Percentiles rank a stretch among this genome's conserved stretches.
Evolutionary conservation across 2,797 vertebrate species (phyloP).

Genomic region (Delichon dasypus): DNA sequence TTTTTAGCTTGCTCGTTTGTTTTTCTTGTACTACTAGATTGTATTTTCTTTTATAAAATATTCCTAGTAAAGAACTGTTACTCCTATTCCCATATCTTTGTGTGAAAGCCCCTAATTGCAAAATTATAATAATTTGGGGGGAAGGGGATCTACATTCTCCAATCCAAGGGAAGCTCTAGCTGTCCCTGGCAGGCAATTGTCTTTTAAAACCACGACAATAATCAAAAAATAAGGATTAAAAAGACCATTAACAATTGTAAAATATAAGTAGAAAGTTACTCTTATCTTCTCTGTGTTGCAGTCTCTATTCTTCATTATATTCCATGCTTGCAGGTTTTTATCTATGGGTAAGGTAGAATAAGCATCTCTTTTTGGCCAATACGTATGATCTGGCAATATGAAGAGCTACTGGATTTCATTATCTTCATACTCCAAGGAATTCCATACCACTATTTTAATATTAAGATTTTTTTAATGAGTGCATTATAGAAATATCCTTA

Average conservation of each 20-base stretch:
- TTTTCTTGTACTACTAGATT: too few species aligned
- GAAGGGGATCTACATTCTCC: too few species aligned
- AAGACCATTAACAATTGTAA: background rate
- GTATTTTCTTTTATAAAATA: too few species aligned
- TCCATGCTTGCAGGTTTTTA: background rate
- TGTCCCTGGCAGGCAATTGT: too few species aligned
- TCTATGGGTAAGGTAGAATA: background rate
- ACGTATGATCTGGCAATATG: background rate
- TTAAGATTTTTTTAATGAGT: background rate
- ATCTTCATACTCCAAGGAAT: background rate
- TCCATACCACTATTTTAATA: background rate
- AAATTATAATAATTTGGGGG: too few species aligned
- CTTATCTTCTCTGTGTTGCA: background rate
- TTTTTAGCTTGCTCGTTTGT: too few species aligned
- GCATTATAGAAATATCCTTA: fast-evolving
- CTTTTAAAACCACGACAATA: background rate
- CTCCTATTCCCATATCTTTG: too few species aligned
- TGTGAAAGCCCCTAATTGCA: too few species aligned
- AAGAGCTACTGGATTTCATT: background rate
- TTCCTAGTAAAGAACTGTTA: too few species aligned
- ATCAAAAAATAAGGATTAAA: background rate
- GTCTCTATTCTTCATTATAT: background rate
- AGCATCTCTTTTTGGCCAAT: background rate
- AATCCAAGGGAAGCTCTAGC: too few species aligned
- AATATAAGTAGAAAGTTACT: background rate